These are phyloP conservation scores for Cosmia pyralina DNA, from an alignment of 2,888 invertebrate species.

Conservation along the genomic window DNA sequence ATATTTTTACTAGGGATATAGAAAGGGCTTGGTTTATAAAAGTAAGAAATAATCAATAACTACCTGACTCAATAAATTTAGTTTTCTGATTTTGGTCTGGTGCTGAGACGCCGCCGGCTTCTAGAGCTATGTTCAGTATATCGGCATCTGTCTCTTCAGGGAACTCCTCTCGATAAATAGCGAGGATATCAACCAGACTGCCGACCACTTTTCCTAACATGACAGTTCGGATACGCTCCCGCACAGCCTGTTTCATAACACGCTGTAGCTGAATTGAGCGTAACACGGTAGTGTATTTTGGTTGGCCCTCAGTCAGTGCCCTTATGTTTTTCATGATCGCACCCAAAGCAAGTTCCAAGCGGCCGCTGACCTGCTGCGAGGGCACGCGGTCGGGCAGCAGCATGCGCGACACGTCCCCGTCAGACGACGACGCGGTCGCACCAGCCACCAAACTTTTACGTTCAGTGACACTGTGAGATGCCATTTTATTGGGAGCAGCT, in stretches of 20 bases:
- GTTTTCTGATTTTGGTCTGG: conserved; percentile 13
- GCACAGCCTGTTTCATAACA: conserved; percentile 77
- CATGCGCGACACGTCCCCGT: conserved; percentile 50
- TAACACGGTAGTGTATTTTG: conserved; percentile 52
- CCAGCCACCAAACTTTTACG: conserved; percentile 64
- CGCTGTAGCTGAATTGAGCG: conserved; percentile 61
- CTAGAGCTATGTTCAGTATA: conserved; percentile 71
- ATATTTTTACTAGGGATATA: background rate
- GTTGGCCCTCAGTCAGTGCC: conserved; percentile 45
- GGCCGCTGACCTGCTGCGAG: conserved; percentile 74
- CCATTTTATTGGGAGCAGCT: conserved; percentile 65
- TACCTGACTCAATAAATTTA: conserved; percentile 68
- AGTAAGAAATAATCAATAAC: conserved; percentile 58
- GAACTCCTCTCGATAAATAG: conserved; percentile 74
- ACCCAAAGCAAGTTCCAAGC: conserved; percentile 83
- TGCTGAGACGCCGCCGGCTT: conserved; percentile 56
- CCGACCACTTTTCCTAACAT: conserved; percentile 78
- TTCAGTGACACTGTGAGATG: conserved; percentile 58
- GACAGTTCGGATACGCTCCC: conserved; percentile 76
- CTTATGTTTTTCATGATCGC: conserved; percentile 77
- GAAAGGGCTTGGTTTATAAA: conserved; percentile 5
- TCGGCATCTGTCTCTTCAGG: conserved; percentile 74
- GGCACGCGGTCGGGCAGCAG: conserved; percentile 72
- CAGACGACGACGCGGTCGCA: conserved; percentile 42
- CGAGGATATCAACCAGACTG: conserved; percentile 65